phyloP scores from a whole-genome alignment of 2,797 vertebrate species.

The Clarias pachynema region DNA sequence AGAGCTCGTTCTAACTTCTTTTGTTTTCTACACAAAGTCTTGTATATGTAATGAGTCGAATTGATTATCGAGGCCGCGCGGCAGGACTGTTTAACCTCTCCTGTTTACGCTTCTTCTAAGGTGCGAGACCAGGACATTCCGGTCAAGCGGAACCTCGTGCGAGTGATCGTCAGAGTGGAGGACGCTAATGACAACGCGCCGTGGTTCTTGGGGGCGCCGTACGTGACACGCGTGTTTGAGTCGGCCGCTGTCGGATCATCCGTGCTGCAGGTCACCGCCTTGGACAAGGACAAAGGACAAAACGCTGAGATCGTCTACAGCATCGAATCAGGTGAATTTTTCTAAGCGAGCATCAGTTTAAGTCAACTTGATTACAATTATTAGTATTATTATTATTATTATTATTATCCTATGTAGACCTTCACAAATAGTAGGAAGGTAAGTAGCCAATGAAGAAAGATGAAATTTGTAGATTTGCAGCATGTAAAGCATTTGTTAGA shows the following conservation, averaged over 20 bases:
- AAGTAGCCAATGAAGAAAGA: no score
- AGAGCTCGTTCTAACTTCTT: neutral
- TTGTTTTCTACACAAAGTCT: neutral
- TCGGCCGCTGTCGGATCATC: conserved; percentile 89
- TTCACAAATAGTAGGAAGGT: no score
- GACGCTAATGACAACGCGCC: conserved; percentile 95
- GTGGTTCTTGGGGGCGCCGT: conserved; percentile 90
- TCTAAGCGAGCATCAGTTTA: neutral
- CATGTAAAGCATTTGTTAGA: neutral
- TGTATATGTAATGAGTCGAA: conserved; percentile 20
- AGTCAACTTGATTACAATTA: neutral
- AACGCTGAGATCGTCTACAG: conserved; percentile 93
- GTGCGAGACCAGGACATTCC: conserved; percentile 98
- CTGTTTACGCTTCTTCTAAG: conserved; percentile 64
- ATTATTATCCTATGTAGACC: no score
- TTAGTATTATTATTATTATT: no score
- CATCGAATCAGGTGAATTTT: conserved; percentile 90
- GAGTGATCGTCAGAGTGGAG: conserved; percentile 86
- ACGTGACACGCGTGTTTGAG: conserved; percentile 87
- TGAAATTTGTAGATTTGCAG: no score
- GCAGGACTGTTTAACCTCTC: neutral
- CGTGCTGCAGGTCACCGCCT: conserved; percentile 89
- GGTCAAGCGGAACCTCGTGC: conserved; percentile 93
- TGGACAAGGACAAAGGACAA: conserved; percentile 94
- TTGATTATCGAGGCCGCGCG: neutral